phyloP scores from a whole-genome alignment of 2,888 invertebrate species.

The Fragum sueziense region DNA sequence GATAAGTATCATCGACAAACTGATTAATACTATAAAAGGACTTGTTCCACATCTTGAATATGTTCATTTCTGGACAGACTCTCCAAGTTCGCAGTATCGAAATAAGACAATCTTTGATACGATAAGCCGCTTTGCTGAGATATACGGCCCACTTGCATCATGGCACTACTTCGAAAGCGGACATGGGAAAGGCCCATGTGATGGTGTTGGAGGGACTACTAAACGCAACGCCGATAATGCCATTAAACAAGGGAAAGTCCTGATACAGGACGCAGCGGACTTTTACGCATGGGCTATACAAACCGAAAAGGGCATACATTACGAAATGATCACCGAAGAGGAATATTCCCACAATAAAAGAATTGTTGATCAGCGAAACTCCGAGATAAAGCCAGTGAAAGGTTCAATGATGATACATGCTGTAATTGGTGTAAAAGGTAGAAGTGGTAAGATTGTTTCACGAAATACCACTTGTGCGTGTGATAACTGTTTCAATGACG shows the following conservation, averaged over 20 bases:
- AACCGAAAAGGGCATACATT: background rate
- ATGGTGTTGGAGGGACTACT: constrained; percentile 19
- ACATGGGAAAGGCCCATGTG: constrained; percentile 28
- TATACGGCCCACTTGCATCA: background rate
- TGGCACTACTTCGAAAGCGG: constrained; percentile 27
- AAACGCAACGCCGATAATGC: constrained; percentile 34
- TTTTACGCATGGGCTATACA: constrained; percentile 7
- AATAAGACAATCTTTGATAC: constrained; percentile 27
- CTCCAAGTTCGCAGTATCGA: constrained; percentile 36
- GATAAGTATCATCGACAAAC: constrained; percentile 28
- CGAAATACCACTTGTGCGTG: background rate
- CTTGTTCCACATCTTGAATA: constrained; percentile 3
- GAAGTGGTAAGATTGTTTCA: background rate
- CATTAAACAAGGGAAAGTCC: constrained; percentile 36
- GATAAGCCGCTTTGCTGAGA: background rate
- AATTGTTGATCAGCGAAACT: background rate
- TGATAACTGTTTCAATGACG: background rate
- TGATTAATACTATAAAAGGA: background rate
- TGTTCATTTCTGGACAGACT: constrained; percentile 49
- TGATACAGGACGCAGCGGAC: too few species aligned
- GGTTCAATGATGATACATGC: constrained; percentile 11
- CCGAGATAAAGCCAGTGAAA: constrained; percentile 6
- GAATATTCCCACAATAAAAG: background rate
- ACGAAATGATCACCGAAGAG: background rate
- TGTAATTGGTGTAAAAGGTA: background rate